Percentiles rank a stretch among this genome's conserved stretches.
phyloP scores from a whole-genome alignment of 2,888 invertebrate species.

The Aelia acuminata region DNA sequence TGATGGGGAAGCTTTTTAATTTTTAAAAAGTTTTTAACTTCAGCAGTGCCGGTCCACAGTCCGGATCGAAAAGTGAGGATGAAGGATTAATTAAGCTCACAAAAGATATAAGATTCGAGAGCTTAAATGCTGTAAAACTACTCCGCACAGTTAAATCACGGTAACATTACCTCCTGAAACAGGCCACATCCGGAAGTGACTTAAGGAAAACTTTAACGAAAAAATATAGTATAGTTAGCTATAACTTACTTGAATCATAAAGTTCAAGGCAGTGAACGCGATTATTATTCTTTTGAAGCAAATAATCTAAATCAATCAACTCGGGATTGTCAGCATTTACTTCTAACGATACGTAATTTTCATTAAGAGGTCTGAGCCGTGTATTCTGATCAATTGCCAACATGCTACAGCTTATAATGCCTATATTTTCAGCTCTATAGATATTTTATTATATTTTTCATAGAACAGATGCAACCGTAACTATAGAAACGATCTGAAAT shows the following conservation, averaged over 20 bases:
- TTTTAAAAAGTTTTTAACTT: too few relatives aligned
- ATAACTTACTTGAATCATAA: not conserved
- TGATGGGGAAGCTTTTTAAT: too few relatives aligned
- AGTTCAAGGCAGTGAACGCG: not conserved
- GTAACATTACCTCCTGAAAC: too few relatives aligned
- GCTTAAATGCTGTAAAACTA: too few relatives aligned
- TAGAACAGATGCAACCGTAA: not conserved
- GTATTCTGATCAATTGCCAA: not conserved
- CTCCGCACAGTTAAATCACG: too few relatives aligned
- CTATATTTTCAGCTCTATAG: not conserved
- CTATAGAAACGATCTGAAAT: not conserved
- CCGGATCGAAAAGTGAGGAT: too few relatives aligned
- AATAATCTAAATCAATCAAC: not conserved
- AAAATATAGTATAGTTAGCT: not conserved
- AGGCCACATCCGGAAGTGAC: too few relatives aligned
- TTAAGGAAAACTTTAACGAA: not conserved
- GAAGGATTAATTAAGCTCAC: too few relatives aligned
- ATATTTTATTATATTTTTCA: not conserved
- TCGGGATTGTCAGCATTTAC: slow-evolving; percentile 1
- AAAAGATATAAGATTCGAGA: too few relatives aligned
- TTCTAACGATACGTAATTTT: not conserved
- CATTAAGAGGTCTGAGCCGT: not conserved
- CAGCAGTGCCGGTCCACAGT: too few relatives aligned
- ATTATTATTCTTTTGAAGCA: not conserved
- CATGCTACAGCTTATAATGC: not conserved